phyloP scores from a whole-genome alignment of 2,888 invertebrate species.

The Meloe dianella region DNA sequence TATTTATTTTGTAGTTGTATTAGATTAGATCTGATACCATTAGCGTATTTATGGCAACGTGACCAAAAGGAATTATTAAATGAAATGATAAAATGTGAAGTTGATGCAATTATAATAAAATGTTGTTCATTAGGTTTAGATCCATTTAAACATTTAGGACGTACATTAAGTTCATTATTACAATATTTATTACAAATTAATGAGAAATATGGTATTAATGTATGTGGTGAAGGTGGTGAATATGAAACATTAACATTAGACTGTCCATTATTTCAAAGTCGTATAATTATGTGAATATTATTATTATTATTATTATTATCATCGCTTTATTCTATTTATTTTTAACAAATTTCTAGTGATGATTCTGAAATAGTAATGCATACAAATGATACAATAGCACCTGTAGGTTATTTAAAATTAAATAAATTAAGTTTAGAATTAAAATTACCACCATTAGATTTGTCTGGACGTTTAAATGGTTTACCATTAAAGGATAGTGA shows the following conservation, averaged over 20 bases:
- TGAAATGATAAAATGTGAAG: constrained; percentile 94
- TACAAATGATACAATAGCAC: constrained; percentile 90
- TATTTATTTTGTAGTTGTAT: constrained; percentile 70
- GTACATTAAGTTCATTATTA: constrained; percentile 83
- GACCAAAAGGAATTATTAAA: constrained; percentile 92
- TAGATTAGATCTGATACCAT: constrained; percentile 84
- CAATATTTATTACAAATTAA: constrained; percentile 88
- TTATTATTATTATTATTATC: constrained; percentile 13
- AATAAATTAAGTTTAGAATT: constrained; percentile 79
- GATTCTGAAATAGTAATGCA: constrained; percentile 87
- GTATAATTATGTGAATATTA: constrained; percentile 83
- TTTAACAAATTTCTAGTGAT: constrained; percentile 67
- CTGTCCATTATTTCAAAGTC: constrained; percentile 93
- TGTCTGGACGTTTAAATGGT: constrained; percentile 50
- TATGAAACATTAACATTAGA: constrained; percentile 98
- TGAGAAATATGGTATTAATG: constrained; percentile 91
- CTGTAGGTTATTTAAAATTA: constrained; percentile 93
- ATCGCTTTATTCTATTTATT: not conserved
- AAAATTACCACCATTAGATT: constrained; percentile 62
- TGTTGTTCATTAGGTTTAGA: constrained; percentile 93
- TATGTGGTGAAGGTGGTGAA: constrained; percentile 99
- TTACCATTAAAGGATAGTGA: constrained; percentile 55
- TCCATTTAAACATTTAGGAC: constrained; percentile 85
- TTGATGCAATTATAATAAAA: constrained; percentile 96
- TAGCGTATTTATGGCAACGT: constrained; percentile 95